Evolutionary conservation across 2,113 vertebrate genomes (phyloP).

Genomic region (Pleuronectes platessa): DNA sequence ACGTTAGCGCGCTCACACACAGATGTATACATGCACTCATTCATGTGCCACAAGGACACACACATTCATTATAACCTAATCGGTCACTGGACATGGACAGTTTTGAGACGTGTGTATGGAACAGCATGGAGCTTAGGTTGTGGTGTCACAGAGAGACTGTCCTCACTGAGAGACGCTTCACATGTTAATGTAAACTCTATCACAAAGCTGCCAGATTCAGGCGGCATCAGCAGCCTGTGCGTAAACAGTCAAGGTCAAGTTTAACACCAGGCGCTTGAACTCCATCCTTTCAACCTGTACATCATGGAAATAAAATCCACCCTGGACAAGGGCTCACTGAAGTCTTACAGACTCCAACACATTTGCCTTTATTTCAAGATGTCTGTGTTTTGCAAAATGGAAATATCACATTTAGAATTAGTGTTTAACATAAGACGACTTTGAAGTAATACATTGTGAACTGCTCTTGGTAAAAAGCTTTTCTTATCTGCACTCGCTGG

Average conservation of each 20-base stretch:
- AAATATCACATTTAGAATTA: too few species aligned
- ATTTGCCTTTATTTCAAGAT: too few species aligned
- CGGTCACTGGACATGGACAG: background rate
- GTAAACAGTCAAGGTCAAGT: constrained; percentile 63
- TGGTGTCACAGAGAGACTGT: constrained; percentile 36
- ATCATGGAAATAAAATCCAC: constrained; percentile 24
- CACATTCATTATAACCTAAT: background rate
- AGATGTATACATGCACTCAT: background rate
- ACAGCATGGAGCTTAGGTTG: constrained; percentile 2
- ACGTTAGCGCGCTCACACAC: constrained; percentile 23
- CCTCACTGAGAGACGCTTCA: constrained; percentile 48
- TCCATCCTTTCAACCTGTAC: constrained; percentile 35
- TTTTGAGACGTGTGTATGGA: constrained; percentile 10
- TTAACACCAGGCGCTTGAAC: constrained; percentile 31
- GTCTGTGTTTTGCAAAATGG: too few species aligned
- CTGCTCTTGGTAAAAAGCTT: too few species aligned
- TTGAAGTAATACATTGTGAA: too few species aligned
- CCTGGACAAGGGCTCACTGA: background rate
- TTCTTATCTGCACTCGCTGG: too few species aligned
- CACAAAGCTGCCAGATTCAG: constrained; percentile 77
- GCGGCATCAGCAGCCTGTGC: constrained; percentile 26
- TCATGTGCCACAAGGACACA: background rate
- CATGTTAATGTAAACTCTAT: constrained; percentile 65
- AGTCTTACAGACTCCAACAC: background rate
- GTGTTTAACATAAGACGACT: too few species aligned